Percentiles rank a stretch among this genome's conserved stretches.
These are phyloP conservation scores for Chloropsis cyanopogon DNA, from an alignment of 2,113 vertebrate species.

Conservation along the genomic window DNA sequence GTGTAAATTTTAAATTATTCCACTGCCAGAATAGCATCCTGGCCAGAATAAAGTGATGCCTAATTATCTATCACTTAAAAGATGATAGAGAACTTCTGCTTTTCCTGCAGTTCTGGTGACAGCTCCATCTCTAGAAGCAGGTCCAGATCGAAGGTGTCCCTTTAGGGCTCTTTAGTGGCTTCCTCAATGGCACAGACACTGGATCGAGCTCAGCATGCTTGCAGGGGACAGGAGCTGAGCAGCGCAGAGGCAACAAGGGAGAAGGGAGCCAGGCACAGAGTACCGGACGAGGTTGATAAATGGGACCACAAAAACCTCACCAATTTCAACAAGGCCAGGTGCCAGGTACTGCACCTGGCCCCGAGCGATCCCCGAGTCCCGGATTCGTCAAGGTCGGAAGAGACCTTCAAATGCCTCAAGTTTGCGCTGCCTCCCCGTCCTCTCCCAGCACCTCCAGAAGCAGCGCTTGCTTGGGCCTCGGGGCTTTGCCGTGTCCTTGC, in stretches of 20 bases:
- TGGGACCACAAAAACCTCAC: neutral
- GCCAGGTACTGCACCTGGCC: neutral
- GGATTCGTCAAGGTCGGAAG: neutral
- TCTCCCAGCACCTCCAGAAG: neutral
- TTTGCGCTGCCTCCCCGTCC: neutral
- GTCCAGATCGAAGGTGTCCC: accelerated
- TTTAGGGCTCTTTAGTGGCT: neutral
- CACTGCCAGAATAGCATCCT: neutral
- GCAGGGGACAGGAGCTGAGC: accelerated
- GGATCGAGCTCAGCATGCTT: neutral
- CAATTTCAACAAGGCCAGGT: neutral
- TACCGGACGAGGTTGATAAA: neutral
- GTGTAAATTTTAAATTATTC: neutral
- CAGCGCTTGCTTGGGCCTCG: neutral
- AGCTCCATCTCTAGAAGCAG: neutral
- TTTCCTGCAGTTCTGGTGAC: neutral
- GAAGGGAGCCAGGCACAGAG: neutral
- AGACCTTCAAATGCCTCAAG: neutral
- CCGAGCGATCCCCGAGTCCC: neutral
- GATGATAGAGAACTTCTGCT: neutral
- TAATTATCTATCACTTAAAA: neutral
- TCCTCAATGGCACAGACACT: neutral
- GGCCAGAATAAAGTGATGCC: neutral
- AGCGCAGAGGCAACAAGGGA: too few species aligned
- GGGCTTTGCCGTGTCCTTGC: neutral